A percentile compares a stretch with the other conserved stretches of the same genome.
phyloP scores from a whole-genome alignment of 2,888 invertebrate genomes.

The Phengaris arion region DNA sequence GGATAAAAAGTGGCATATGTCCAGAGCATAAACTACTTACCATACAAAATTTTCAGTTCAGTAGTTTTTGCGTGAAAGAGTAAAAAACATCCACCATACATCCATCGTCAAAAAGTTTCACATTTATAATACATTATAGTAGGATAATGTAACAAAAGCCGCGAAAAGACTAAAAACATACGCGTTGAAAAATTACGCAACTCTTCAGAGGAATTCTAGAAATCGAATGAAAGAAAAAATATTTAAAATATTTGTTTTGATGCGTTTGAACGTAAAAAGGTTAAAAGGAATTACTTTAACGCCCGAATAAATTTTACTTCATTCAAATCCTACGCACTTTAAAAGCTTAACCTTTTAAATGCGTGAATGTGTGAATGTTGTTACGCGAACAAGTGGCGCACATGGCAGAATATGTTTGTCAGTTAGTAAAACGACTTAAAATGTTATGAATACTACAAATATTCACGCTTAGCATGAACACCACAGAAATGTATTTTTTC shows the following conservation, averaged over 20 bases:
- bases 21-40: no score
- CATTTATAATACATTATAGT: no score
- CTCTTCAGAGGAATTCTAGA: neutral
- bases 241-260: conserved; percentile 17
- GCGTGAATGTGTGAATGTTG: no score
- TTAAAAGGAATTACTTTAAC: conserved; percentile 25
- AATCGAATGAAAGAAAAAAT: neutral
- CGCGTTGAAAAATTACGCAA: neutral
- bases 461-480: no score
- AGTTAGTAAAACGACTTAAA: neutral
- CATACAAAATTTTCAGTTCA: no score
- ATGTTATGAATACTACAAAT: neutral
- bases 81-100: no score
- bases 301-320: conserved; percentile 19
- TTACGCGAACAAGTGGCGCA: neutral
- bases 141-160: no score
- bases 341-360: conserved; percentile 29
- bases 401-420: neutral
- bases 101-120: no score
- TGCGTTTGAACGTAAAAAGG: conserved; percentile 13
- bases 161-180: neutral
- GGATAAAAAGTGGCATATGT: no score
- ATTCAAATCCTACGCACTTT: conserved; percentile 21
- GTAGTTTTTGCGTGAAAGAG: no score
- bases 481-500: no score